Base-by-base conservation (phyloP, 1,140 invertebrate genomes). In the Belonocnema kinseyi region DNA sequence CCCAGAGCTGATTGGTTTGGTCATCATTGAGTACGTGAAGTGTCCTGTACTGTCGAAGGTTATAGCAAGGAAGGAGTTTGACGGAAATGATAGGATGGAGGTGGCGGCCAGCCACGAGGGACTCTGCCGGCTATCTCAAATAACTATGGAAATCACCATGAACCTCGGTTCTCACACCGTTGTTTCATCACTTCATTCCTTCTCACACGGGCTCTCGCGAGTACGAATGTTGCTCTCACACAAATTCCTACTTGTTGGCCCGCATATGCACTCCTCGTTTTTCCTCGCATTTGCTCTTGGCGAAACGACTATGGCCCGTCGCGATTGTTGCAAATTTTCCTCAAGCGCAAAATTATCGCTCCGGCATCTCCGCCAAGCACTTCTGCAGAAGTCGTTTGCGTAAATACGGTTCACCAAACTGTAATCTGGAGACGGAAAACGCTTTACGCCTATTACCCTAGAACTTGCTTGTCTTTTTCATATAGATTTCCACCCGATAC, bases 81-180 rank as follows among this genome's bases (percentile, higher is more conserved):
- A 21, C 6, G 21, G 58, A 46, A 61, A 61, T 61, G 58, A 61
- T 66, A 66, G 26, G 61, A 66, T 66, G 61, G 14, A 16, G 40
- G 33, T 66, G 61, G 33, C 33, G 26, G 40, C 7, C 79, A 76
- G 66, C 77, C 80, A 80, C 80, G 75, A 83, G 74, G 61, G 79
- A 80, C 78, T 79, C 80, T 46, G 40, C 40, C 40, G 40, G 81
- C 82, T 88, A 85, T 86, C 82, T 86, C 78, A 84, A 87, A 86
- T 87, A 88, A 87, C 86, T 88, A 88, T 88, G 86, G 86, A 88
- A 87, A 88, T 88, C 85, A 79, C 78, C 79, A 79, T 72, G 80
- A 82, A 81, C 77, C 85, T 87, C 78, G 82, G 82, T 86, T 88
- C 86, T 88, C 85, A 85, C 85, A 86, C 82, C 81, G 83, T 85